A percentile compares a stretch with the other conserved stretches of the same genome.
Evolutionary conservation across 2,888 invertebrate genomes (phyloP).

Genomic region (Entomobrya proxima): DNA sequence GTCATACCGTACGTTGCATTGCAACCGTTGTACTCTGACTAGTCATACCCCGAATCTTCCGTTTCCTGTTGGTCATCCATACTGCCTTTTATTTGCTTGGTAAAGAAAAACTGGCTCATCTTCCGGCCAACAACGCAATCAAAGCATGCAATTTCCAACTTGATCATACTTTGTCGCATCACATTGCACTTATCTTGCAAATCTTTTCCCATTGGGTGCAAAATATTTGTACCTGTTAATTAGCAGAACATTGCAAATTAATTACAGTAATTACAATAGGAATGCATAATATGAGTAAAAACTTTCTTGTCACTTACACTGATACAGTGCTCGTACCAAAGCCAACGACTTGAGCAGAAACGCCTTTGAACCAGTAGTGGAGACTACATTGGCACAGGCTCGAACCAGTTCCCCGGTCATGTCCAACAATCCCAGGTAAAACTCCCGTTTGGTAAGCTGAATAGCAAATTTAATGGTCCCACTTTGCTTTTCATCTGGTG

Average conservation of each 20-base stretch:
- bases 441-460: slow-evolving; percentile 80
- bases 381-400: slow-evolving; percentile 83
- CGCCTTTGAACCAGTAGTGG: not conserved
- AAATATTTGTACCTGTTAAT: slow-evolving; percentile 4
- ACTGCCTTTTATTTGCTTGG: not conserved
- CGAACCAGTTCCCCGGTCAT: slow-evolving; percentile 94
- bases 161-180: slow-evolving; percentile 36
- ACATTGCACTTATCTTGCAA: not conserved
- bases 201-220: slow-evolving; percentile 7
- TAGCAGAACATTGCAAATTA: not conserved
- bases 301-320: not conserved
- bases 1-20: too few relatives aligned
- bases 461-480: slow-evolving; percentile 71
- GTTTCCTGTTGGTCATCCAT: not conserved
- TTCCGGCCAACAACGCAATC: slow-evolving; percentile 7
- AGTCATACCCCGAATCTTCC: slow-evolving; percentile 47
- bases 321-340: not conserved
- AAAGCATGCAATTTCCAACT: slow-evolving; percentile 45
- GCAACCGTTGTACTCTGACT: not conserved
- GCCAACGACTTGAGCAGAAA: slow-evolving; percentile 34
- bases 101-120: not conserved
- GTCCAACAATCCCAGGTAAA: slow-evolving; percentile 89
- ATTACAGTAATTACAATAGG: not conserved
- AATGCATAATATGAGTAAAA: too few relatives aligned
- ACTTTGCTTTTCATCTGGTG: slow-evolving; percentile 71